Percentiles rank a stretch among this genome's conserved stretches.
Conservation (phyloP, 2,797 vertebrate species). For the Lophotriccus pileatus region DNA sequence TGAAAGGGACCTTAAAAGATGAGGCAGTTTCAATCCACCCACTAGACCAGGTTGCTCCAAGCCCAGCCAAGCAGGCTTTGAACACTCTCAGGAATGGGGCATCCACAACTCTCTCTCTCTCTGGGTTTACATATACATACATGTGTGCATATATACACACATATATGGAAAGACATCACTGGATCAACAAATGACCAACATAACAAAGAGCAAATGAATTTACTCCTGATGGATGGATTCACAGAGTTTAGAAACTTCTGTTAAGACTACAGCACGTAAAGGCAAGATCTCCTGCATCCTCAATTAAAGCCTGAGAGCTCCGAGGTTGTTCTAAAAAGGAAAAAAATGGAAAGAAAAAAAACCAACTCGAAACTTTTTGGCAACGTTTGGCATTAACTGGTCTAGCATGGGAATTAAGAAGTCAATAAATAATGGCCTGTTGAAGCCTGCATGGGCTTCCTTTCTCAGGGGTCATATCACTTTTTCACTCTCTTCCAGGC, state of each 20-base stretch:
- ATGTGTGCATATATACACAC: fast-evolving
- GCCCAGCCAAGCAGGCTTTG: neutral
- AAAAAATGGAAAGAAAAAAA: neutral
- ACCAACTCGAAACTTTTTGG: neutral
- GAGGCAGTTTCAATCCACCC: neutral
- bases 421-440: neutral
- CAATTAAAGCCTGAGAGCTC: neutral
- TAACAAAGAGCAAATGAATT: neutral
- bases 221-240: neutral
- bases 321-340: neutral
- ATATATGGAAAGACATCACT: neutral
- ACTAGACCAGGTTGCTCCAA: neutral
- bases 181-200: neutral
- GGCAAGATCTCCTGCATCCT: neutral
- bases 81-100: neutral
- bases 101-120: neutral
- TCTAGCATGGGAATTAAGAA: neutral
- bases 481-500: constrained; percentile 53
- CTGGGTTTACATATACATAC: neutral
- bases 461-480: constrained; percentile 6
- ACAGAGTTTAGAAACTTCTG: neutral
- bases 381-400: neutral
- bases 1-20: neutral
- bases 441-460: constrained; percentile 10
- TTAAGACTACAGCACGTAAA: neutral